Base-by-base conservation (phyloP, 2,113 vertebrate genomes). In the Tauraco erythrolophus region DNA sequence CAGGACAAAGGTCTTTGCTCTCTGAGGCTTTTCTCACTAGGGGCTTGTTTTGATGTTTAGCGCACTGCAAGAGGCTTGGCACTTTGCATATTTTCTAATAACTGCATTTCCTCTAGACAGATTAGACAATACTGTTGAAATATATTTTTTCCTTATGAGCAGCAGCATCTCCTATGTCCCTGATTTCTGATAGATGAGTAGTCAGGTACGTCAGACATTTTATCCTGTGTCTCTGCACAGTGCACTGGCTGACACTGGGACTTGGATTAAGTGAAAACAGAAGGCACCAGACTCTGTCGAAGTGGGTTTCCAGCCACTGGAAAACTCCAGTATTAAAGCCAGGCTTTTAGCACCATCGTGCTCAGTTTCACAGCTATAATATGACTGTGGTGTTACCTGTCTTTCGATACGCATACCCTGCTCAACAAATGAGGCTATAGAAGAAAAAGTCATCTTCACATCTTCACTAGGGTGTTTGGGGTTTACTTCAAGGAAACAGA, bases 391-490 rank as follows among this genome's bases (percentile, higher is more conserved):
- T n/a, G 12, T 53, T 69, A 53, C 51, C 74, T 41, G 19, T 23
- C 27, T 58, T 64, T 60, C 15, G 9, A n/a, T 58, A 35, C 41
- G 46, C 19, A 9, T 79, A 41, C 31, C 90, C 77, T 39, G 57
- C 41, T 80, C 41, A 61, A 14, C 48, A 96, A 87, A 92, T 89
- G 90, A 69, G 86, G 76, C 13, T 95, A 85, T 30, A 94, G 57
- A 4, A 43, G 41, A 66, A 48, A 46, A 46, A 88, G 43, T 72
- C 93, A 75, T 84, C 41, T 43, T 43, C 41, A 43, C 12, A 11
- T 92, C 79, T 91, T 70, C 41, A 31, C 97, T 88, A 66, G 94
- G 84, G 60, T 91, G 87, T 93, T 83, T 89, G 78, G 82, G 89
- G 89, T 94, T 98, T 75, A 72, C 60, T 80, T 87, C 37, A 69